phyloP scores from a whole-genome alignment of 2,113 vertebrate species.

The Coptodon bakossiorum region DNA sequence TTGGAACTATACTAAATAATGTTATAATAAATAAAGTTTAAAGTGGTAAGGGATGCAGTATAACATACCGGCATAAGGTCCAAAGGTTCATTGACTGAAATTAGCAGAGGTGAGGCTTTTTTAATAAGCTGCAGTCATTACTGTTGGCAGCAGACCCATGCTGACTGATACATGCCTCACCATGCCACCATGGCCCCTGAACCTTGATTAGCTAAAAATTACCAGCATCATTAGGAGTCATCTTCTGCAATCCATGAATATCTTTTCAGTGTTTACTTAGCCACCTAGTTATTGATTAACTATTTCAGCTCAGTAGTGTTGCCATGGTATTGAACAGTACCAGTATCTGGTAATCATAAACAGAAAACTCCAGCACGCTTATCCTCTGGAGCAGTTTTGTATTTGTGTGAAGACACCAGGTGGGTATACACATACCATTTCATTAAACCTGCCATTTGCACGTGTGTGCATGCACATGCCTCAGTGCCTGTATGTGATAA shows the following conservation, averaged over 20 bases:
- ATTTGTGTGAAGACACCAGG: neutral
- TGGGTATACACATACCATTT: neutral
- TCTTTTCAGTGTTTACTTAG: neutral
- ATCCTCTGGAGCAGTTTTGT: neutral
- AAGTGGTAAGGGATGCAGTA: neutral
- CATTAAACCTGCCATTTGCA: neutral
- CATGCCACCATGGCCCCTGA: neutral
- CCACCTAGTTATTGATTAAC: neutral
- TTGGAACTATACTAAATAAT: too few relatives aligned
- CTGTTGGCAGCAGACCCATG: neutral
- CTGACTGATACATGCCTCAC: neutral
- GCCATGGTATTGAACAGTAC: neutral
- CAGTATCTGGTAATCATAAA: neutral
- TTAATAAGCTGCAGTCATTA: neutral
- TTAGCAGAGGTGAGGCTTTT: neutral
- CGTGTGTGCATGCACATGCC: neutral
- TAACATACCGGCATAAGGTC: neutral
- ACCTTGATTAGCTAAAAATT: neutral
- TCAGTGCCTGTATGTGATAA: neutral
- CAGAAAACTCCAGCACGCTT: neutral
- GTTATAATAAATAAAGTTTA: too few relatives aligned
- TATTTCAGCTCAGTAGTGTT: neutral
- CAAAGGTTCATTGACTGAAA: neutral
- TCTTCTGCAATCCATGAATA: neutral
- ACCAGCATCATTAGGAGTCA: neutral